A percentile compares a stretch with the other conserved stretches of the same genome.
Evolutionary conservation across 2,113 vertebrate species (phyloP).

Genomic region (Mus spicilegus): DNA sequence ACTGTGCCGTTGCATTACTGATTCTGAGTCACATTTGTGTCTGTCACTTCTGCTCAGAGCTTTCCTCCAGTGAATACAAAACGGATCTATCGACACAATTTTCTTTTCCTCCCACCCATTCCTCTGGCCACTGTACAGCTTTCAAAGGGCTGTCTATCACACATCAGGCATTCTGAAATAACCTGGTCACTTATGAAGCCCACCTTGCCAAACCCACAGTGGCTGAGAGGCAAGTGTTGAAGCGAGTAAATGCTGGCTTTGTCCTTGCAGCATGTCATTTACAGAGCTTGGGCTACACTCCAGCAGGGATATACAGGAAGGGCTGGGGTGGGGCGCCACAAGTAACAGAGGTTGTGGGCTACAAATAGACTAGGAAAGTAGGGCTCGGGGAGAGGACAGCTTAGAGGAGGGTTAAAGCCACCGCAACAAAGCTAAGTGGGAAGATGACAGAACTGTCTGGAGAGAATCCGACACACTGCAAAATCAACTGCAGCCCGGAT

Average conservation of each 20-base stretch:
- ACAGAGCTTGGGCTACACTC: not conserved
- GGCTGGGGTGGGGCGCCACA: too few species aligned
- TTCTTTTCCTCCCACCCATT: not conserved
- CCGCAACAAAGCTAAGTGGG: not conserved
- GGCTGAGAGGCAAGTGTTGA: not conserved
- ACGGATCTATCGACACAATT: not conserved
- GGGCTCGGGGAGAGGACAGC: not conserved
- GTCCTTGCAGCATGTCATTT: not conserved
- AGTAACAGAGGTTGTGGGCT: too few species aligned
- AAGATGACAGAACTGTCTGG: not conserved
- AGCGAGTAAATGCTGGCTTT: fast-evolving
- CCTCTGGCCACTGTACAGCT: not conserved
- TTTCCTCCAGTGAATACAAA: too few species aligned
- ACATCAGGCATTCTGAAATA: fast-evolving
- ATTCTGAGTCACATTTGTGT: not conserved
- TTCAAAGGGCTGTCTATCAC: not conserved
- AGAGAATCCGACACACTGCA: not conserved
- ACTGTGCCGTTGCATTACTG: too few species aligned
- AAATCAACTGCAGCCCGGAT: too few species aligned
- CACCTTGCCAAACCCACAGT: fast-evolving
- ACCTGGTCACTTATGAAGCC: not conserved
- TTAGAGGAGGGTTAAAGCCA: not conserved
- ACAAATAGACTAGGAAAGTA: not conserved
- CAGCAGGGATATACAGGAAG: not conserved
- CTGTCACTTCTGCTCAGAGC: not conserved